Evolutionary conservation across 1,140 invertebrate species (phyloP).

Genomic region (Drosophila subobscura): DNA sequence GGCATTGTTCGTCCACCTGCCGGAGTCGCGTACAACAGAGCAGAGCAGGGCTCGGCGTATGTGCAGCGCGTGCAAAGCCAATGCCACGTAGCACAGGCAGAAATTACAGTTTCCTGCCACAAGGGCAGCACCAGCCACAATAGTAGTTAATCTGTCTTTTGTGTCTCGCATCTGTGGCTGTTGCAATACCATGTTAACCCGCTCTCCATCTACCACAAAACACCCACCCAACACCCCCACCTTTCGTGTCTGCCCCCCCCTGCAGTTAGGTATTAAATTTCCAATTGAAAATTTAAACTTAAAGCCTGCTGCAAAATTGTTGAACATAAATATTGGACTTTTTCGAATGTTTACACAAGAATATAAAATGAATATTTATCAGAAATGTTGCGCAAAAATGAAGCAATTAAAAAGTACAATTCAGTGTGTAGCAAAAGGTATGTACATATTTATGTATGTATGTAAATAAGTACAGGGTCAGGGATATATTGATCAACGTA

Average conservation of each 20-base stretch:
- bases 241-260: constrained; percentile 1
- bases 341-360: constrained; percentile 17
- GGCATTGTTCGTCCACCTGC: constrained; percentile 29
- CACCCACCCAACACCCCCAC: no score
- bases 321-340: constrained; percentile 2
- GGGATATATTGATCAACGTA: no score
- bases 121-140: constrained; percentile 49
- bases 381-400: neutral
- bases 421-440: no score
- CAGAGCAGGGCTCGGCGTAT: constrained; percentile 37
- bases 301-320: constrained; percentile 3
- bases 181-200: neutral
- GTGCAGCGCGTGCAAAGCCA: constrained; percentile 52
- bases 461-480: no score
- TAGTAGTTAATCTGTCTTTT: constrained; percentile 71
- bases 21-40: neutral
- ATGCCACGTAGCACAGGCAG: constrained; percentile 36
- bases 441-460: no score
- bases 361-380: constrained; percentile 25
- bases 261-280: constrained; percentile 13
- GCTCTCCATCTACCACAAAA: neutral
- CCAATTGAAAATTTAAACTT: constrained; percentile 5
- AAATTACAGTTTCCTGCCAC: constrained; percentile 62
- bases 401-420: constrained; percentile 37
- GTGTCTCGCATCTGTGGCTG: constrained; percentile 38